Percentiles rank a stretch among this genome's conserved stretches.
Evolutionary conservation across 2,797 vertebrate genomes (phyloP).

Genomic region (Hafferia zeledoni): DNA sequence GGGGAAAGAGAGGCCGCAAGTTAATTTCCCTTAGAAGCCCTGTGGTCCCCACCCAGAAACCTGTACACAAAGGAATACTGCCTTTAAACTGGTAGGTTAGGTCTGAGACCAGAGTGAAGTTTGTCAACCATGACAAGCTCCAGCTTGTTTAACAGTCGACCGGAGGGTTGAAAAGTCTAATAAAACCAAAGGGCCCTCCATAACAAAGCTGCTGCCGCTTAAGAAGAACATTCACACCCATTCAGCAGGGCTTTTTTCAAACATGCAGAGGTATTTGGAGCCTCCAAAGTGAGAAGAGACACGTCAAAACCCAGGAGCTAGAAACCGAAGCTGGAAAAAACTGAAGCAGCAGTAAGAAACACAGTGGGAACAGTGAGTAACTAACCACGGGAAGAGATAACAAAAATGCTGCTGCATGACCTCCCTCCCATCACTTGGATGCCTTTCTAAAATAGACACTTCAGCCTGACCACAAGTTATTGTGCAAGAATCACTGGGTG

Average conservation of each 20-base stretch:
- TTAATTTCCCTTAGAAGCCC: conserved; percentile 27
- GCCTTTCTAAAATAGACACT: conserved; percentile 69
- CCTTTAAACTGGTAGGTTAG: conserved; percentile 71
- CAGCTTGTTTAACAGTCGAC: conserved; percentile 52
- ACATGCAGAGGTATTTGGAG: neutral
- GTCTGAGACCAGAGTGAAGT: conserved; percentile 63
- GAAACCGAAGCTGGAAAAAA: neutral
- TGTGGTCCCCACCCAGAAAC: conserved; percentile 62
- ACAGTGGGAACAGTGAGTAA: conserved; percentile 1
- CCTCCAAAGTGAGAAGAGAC: neutral
- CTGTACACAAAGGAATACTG: conserved; percentile 54
- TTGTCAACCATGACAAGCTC: conserved; percentile 68
- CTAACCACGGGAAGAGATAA: conserved; percentile 35
- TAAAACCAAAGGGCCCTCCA: conserved; percentile 58
- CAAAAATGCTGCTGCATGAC: conserved; percentile 47
- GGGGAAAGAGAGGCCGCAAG: neutral
- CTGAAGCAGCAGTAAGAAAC: neutral
- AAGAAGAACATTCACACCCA: conserved; percentile 39
- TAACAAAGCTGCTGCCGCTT: conserved; percentile 56
- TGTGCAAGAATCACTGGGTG: conserved; percentile 41
- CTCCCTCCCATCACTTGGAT: conserved; percentile 48
- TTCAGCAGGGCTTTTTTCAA: neutral
- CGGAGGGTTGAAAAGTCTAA: conserved; percentile 56
- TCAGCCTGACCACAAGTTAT: conserved; percentile 43
- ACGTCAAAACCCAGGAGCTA: neutral